Base-by-base conservation (phyloP, 2,797 vertebrate genomes). In the Glossophaga mutica region DNA sequence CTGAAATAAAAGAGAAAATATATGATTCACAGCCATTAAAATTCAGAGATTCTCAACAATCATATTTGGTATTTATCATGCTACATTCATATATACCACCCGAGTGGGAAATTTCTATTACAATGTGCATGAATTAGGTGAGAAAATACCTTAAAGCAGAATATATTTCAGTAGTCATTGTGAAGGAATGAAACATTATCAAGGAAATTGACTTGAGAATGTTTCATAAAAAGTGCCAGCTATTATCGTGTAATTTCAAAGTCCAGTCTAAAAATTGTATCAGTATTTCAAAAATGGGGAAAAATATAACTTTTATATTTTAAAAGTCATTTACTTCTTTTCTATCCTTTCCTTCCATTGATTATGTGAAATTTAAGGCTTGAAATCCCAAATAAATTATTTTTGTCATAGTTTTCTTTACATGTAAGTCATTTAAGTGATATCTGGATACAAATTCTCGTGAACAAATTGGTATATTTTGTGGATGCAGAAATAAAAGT, bases 221-320 rank as follows among this genome's bases (percentile, higher is more conserved):
- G 89, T 34, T 91, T 98, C 96, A 96, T 96, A 96, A 96, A 96
- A 97, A 97, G 89, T 97, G 92, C 90, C 91, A 97, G 95, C 89
- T 98, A 97, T 96, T 96, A 91, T 97, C 85, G 97, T 95, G 39
- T 96, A 96, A 98, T 97, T 98, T 97, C 93, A 97, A 95, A 98
- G 95, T 97, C 97, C 92, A 97, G 95, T 91, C 94, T 97, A 96
- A 57, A 98, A 98, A 94, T 57, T 82, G 6, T 97, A 96, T 86
- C 92, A 94, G 86, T 95, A 96, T 96, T 91, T 97, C 93, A 94
- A 95, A 97, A 90, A 85, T 52, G 4, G 85, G 71, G 84, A 83
- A 55, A 57, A 97, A 97, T 97, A 97, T 81, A 97, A 95, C 39
- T 90, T 91, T 86, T 97, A 76, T 94, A 84, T 94, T 91, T 96